Conservation (phyloP, 1,140 invertebrate genomes). For the Macrobrachium rosenbergii region DNA sequence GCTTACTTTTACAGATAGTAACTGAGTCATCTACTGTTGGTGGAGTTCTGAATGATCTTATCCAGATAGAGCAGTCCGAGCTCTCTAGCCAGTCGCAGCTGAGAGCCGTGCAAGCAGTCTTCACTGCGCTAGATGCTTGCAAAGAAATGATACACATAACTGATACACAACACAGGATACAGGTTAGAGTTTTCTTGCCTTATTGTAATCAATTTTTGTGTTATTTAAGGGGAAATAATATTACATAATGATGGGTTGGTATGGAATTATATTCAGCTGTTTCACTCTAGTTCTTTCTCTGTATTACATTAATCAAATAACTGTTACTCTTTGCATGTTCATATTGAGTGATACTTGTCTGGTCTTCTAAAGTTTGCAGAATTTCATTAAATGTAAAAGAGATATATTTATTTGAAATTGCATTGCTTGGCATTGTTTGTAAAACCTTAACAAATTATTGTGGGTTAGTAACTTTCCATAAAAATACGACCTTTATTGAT, state of each 20-base stretch:
- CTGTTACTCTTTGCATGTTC: no score
- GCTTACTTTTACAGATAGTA: constrained; percentile 76
- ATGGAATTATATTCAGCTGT: no score
- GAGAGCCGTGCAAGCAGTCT: constrained; percentile 80
- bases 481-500: no score
- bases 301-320: no score
- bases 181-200: constrained; percentile 74
- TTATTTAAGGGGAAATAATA: not conserved
- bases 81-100: constrained; percentile 75
- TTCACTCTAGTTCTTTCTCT: no score
- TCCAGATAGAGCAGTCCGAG: constrained; percentile 80
- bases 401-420: no score
- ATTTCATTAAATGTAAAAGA: no score
- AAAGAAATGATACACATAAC: constrained; percentile 90
- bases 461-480: no score
- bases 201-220: not conserved
- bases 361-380: no score
- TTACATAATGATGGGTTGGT: not conserved
- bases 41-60: constrained; percentile 81
- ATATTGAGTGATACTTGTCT: no score
- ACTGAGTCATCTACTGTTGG: constrained; percentile 79
- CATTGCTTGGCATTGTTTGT: no score
- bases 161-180: constrained; percentile 84
- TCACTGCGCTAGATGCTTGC: constrained; percentile 86
- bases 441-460: no score